Conservation (phyloP, 2,797 vertebrate species). For the Otolemur crassicaudatus region DNA sequence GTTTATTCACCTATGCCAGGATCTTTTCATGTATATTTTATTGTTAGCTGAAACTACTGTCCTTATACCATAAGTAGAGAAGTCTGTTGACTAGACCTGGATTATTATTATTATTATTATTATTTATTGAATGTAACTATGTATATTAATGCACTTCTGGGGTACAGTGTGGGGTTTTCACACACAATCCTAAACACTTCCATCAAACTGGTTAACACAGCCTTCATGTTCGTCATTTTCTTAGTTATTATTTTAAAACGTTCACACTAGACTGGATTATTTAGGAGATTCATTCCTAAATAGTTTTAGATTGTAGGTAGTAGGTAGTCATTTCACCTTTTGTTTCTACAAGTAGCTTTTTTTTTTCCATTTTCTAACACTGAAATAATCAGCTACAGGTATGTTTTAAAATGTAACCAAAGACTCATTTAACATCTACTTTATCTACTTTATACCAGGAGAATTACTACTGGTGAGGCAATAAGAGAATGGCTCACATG, state of each 20-base stretch:
- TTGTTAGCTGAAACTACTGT: not conserved
- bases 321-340: not conserved
- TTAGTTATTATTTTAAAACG: too few relatives aligned
- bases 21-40: not conserved
- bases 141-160: too few relatives aligned
- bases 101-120: too few relatives aligned
- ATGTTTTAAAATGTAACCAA: not conserved
- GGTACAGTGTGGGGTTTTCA: too few relatives aligned
- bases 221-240: too few relatives aligned
- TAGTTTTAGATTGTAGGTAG: not conserved
- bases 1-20: not conserved
- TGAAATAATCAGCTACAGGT: not conserved
- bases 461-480: not conserved
- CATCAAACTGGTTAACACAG: too few relatives aligned
- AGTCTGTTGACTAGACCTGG: not conserved
- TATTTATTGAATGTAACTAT: too few relatives aligned
- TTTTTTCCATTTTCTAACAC: too few relatives aligned
- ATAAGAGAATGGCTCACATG: not conserved
- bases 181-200: too few relatives aligned
- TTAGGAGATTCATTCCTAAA: not conserved
- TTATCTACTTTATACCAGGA: not conserved
- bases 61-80: not conserved
- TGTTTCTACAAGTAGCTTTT: not conserved
- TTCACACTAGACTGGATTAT: not conserved
- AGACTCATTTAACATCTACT: not conserved